Evolutionary conservation across 23 tunicate species (phyloP), one percentile per base, ranked within the genome.

Genomic region (Styela clava): DNA sequence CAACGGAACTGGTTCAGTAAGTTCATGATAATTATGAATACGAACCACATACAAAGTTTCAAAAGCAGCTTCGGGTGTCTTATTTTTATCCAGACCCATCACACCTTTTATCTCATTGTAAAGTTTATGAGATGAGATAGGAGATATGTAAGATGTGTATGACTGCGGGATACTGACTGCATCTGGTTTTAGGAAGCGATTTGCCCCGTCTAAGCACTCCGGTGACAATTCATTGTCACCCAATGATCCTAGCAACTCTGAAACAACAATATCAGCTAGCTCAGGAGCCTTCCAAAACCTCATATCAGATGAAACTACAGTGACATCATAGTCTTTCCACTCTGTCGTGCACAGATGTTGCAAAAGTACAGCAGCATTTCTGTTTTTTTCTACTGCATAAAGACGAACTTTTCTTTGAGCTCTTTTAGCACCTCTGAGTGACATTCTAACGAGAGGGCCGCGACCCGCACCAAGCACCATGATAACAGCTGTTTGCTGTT

Each of bases 191-290:
- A 91, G 62, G 78, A 96, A 85, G 21, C 89, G 72, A 34, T 83
- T 74, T 1, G 99, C 97, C 0, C 99, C 99, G 82, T 91, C 96
- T 29, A 96, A 71, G 83, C 99, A 96, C 81, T 96, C 99, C 27
- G 99, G 99, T 27, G 95, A 88, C 33, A 96, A 85, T 52, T 96
- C 99, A 82, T 96, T 96, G 64, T 91, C 97, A 3, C 99, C 94
- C 69, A 96, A 96, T 12, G 99, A 96, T 1, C 99, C 99, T 3
- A 96, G 78, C 2, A 96, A 80, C 71, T 96, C 99, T 26, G 99
- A 96, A n/a, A 96, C 97, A 44, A 96, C 87, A 0, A 96, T 77
- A 74, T 96, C 99, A 35, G 99, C 99, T 37, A 83, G 69, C 64
- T 87, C 94, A 35, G 93, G 89, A 2, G 97, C 87, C 30, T 84